A percentile compares a stretch with the other conserved stretches of the same genome.
phyloP scores from a whole-genome alignment of 2,797 vertebrate species.

The Tachyglossus aculeatus region DNA sequence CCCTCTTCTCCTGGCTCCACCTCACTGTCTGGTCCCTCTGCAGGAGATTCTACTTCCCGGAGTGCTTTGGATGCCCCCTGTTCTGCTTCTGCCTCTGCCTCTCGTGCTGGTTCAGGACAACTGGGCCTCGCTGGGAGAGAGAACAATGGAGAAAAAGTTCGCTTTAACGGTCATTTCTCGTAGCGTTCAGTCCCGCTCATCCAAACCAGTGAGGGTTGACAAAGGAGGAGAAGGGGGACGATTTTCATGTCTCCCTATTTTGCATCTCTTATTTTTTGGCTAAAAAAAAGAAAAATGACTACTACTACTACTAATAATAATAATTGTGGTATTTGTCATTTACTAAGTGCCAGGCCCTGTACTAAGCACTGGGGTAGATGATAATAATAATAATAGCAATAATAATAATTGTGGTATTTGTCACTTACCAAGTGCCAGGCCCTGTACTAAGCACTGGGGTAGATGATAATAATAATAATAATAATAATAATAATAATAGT shows the following conservation, averaged over 20 bases:
- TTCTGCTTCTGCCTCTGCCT: conserved; percentile 70
- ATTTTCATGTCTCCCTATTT: background rate
- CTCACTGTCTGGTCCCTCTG: conserved; percentile 74
- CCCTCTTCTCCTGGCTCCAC: conserved; percentile 78
- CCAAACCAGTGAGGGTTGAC: background rate
- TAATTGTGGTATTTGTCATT: no score
- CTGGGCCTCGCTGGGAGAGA: conserved; percentile 74
- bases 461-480: no score
- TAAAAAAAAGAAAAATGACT: no score
- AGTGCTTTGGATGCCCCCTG: conserved; percentile 59
- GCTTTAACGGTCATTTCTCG: conserved; percentile 27
- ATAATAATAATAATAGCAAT: no score
- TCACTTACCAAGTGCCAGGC: no score
- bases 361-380: no score
- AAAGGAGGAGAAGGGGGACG: background rate
- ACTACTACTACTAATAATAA: no score
- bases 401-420: no score
- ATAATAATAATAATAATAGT: no score
- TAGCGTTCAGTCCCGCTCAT: background rate
- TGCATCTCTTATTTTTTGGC: no score
- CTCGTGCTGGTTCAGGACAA: conserved; percentile 72
- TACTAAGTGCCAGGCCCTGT: no score
- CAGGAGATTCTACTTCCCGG: conserved; percentile 67
- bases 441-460: no score
- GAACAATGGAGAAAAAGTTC: conserved; percentile 67